Percentiles rank a stretch among this genome's conserved stretches.
Conservation (phyloP, 2,113 vertebrate genomes). For the Bagarius yarrelli region DNA sequence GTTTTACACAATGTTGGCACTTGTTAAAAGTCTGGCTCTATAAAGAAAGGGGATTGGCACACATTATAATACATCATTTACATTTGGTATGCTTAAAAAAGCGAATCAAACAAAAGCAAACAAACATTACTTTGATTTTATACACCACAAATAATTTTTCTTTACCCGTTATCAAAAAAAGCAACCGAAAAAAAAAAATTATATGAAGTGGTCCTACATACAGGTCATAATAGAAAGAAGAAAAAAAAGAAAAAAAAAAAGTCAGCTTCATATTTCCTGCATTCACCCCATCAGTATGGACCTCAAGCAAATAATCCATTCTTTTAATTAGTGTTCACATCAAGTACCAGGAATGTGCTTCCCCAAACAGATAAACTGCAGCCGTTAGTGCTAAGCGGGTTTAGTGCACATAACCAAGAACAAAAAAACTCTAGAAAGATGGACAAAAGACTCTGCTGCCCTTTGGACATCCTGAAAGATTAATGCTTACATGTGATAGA, state of each 20-base stretch:
- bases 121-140: constrained; percentile 71
- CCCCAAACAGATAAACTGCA: constrained; percentile 60
- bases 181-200: constrained; percentile 41
- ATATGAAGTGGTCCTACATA: constrained; percentile 73
- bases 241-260: constrained; percentile 54
- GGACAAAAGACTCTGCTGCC: neutral
- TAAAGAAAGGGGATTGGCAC: constrained; percentile 77
- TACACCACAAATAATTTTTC: constrained; percentile 66
- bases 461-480: constrained; percentile 19
- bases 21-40: constrained; percentile 74
- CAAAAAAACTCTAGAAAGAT: constrained; percentile 50
- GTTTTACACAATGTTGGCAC: constrained; percentile 78
- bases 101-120: constrained; percentile 42
- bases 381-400: constrained; percentile 61
- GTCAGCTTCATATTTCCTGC: constrained; percentile 65
- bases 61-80: constrained; percentile 78
- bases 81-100: constrained; percentile 72
- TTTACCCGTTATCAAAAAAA: constrained; percentile 62
- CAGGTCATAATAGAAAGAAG: constrained; percentile 66
- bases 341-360: constrained; percentile 63
- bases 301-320: constrained; percentile 62
- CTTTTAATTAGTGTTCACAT: constrained; percentile 57
- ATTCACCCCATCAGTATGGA: constrained; percentile 60
- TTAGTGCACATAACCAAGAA: constrained; percentile 65
- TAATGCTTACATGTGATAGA: constrained; percentile 20